phyloP scores from a whole-genome alignment of 2,113 vertebrate genomes.

The Colistium nudipinnis region DNA sequence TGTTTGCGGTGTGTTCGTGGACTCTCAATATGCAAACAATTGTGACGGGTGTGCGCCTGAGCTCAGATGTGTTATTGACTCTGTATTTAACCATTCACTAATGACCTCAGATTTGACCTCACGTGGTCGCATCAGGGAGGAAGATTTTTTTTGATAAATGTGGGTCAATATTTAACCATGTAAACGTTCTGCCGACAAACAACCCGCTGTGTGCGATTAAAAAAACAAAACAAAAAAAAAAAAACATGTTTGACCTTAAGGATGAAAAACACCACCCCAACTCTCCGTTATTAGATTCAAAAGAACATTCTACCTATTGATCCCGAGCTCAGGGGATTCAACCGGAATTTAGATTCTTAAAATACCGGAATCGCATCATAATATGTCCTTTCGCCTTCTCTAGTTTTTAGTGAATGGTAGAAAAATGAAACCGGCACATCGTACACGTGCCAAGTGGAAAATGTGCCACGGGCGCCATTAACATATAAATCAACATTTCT shows the following conservation, averaged over 20 bases:
- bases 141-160: conserved; percentile 6
- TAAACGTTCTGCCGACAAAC: conserved; percentile 8
- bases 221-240: no score
- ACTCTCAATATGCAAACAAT: not conserved
- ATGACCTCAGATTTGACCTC: not conserved
- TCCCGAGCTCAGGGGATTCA: conserved; percentile 7
- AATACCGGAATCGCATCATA: not conserved
- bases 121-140: not conserved
- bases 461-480: conserved; percentile 25
- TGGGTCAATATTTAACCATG: conserved; percentile 10
- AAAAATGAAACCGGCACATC: conserved; percentile 59
- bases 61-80: not conserved
- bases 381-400: conserved; percentile 13
- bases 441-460: conserved; percentile 12
- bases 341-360: not conserved
- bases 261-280: not conserved
- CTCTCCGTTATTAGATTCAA: conserved; percentile 19
- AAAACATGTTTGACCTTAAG: conserved; percentile 20
- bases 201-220: not conserved
- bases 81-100: not conserved
- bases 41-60: not conserved
- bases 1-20: conserved; percentile 24
- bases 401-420: conserved; percentile 24
- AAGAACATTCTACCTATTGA: conserved; percentile 9
- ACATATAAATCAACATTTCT: conserved; percentile 48